Evolutionary conservation across 2,113 vertebrate species (phyloP).

Genomic region (Myocastor coypus): DNA sequence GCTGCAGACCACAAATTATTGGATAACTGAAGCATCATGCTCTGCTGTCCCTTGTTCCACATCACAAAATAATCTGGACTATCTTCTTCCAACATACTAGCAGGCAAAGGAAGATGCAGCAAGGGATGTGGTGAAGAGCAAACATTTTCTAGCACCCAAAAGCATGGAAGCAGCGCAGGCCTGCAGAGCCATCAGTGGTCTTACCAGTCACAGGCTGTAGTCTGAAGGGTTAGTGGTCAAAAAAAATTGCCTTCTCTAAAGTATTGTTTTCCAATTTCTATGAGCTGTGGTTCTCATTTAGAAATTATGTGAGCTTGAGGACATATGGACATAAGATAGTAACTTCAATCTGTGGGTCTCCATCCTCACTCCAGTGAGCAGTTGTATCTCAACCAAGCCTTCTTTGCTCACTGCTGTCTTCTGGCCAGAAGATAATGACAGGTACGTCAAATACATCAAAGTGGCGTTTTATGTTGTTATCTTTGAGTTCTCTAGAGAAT

Average conservation of each 20-base stretch:
- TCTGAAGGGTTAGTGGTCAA: not conserved
- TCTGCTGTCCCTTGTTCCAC: not conserved
- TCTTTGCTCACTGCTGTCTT: not conserved
- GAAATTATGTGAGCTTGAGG: not conserved
- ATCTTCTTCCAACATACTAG: not conserved
- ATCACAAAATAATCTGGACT: not conserved
- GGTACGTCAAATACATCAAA: not conserved
- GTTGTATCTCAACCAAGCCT: not conserved
- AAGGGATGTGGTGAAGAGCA: not conserved
- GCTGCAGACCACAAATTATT: not conserved
- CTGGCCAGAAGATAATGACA: not conserved
- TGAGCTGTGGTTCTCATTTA: not conserved
- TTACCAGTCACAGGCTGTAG: not conserved
- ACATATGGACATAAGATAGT: too few relatives aligned
- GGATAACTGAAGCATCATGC: not conserved
- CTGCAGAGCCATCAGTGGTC: not conserved
- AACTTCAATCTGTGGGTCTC: not conserved
- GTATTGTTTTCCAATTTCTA: not conserved
- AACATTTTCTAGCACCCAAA: not conserved
- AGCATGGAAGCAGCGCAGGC: not conserved
- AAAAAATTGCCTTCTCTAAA: not conserved
- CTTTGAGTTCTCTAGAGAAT: slow-evolving; percentile 35
- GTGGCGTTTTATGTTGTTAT: not conserved
- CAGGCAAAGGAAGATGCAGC: not conserved
- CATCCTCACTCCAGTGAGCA: too few relatives aligned